Evolutionary conservation across 1,140 invertebrate species (phyloP), one percentile per base, ranked within the genome.

Genomic region (Drosophila sechellia): DNA sequence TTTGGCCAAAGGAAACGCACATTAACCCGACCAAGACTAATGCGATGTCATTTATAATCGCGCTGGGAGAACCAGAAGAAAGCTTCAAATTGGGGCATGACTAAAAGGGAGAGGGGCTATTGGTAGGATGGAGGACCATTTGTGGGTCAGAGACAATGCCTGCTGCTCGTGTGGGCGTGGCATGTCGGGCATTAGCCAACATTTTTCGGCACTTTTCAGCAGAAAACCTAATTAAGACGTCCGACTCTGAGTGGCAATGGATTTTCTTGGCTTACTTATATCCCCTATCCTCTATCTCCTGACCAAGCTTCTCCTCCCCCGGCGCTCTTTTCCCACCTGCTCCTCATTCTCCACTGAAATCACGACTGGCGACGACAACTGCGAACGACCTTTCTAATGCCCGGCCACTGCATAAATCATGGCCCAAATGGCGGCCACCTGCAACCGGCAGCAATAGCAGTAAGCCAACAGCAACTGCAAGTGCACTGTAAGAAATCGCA

Each of bases 1-100:
- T 54, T 68, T 37, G 42, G 43, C 68, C 60, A 65, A 52, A 48
- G 42, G 31, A 77, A 65, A 87, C 81, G 75, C 84, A 90, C 84
- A 77, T 90, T 89, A 80, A 89, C 65, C 77, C 52, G 85, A 53
- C 69, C 77, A 80, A 73, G 85, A 89, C 60, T 69, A 89, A 89
- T 89, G 77, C n/a, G 17, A 40, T 34, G 46, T 49, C 60, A 89
- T 89, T 90, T 89, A 52, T 89, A 56, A 81, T 48, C n/a, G 46
- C 53, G 53, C 59, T 31, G 46, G 59, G 34, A 75, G 61, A 65
- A 42, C 35, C 39, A 53, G 64, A 81, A 89, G 59, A 69, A 60
- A 70, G 63, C 70, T 25, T 53, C 56, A 40, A 83, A 81, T 63
- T 79, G 64, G 57, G 68, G 72, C 66, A 58, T 37, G 49, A 45